Conservation (phyloP, 1,140 invertebrate species). For the Telenomus remus region DNA sequence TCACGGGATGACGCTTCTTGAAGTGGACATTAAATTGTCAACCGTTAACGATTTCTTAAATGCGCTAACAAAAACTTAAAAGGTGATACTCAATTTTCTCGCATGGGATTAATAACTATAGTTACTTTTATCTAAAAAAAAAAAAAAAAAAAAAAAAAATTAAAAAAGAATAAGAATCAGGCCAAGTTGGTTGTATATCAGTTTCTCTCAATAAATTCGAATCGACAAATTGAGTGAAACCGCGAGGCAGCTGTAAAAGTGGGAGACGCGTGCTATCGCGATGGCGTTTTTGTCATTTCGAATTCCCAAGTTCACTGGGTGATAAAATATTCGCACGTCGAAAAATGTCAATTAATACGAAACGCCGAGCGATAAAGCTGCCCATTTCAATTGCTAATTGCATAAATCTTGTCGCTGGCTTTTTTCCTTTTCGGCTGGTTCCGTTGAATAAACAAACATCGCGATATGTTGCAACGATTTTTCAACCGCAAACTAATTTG, state of each 20-base stretch:
- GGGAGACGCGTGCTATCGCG: background rate
- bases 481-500: constrained; percentile 29
- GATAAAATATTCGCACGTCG: constrained; percentile 5
- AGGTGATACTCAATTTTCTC: too few relatives aligned
- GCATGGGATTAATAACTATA: too few relatives aligned
- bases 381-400: constrained; percentile 41
- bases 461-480: constrained; percentile 28
- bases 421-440: constrained; percentile 28
- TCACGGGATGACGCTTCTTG: too few relatives aligned
- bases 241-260: background rate
- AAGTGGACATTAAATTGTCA: too few relatives aligned
- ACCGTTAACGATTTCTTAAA: too few relatives aligned
- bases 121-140: too few relatives aligned
- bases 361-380: constrained; percentile 8
- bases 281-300: background rate
- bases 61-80: too few relatives aligned
- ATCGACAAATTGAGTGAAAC: constrained; percentile 2
- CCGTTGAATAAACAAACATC: constrained; percentile 36
- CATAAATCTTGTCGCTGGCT: constrained; percentile 6
- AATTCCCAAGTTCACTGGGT: background rate
- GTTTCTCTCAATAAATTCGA: constrained; percentile 3
- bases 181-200: constrained; percentile 2
- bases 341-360: constrained; percentile 10
- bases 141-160: too few relatives aligned
- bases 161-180: too few relatives aligned